These are phyloP conservation scores for Montipora foliosa DNA, from an alignment of 64 coral and sea anemone genomes.

Conservation along the genomic window DNA sequence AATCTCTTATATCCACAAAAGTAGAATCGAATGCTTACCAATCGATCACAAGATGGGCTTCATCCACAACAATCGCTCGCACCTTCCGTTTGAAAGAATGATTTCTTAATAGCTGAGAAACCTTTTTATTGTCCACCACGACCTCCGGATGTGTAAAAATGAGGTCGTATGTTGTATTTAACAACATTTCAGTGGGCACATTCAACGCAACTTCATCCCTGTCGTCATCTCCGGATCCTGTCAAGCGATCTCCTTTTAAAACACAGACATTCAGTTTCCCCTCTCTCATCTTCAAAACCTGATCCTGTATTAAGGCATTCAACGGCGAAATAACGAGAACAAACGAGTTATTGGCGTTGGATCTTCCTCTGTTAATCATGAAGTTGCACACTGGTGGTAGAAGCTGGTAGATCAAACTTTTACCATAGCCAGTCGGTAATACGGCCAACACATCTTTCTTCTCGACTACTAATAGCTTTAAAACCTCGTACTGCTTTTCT, in stretches of 20 bases:
- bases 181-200: neutral
- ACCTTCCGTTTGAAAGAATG: neutral
- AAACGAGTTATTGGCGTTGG: too few relatives aligned
- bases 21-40: too few relatives aligned
- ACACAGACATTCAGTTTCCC: too few relatives aligned
- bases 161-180: neutral
- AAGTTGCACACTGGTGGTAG: too few relatives aligned
- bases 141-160: neutral
- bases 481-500: neutral
- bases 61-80: neutral
- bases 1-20: too few relatives aligned
- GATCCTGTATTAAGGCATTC: too few relatives aligned
- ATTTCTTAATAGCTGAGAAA: neutral
- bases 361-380: too few relatives aligned
- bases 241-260: too few relatives aligned
- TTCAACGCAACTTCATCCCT: neutral
- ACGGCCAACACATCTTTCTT: neutral
- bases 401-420: too few relatives aligned
- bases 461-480: neutral
- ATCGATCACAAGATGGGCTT: neutral
- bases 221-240: too few relatives aligned
- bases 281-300: too few relatives aligned
- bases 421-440: neutral
- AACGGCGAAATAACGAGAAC: too few relatives aligned
- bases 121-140: neutral